Evolutionary conservation across 2,113 vertebrate genomes (phyloP), one percentile per base, ranked within the genome.

Genomic region (Coptodon rendalli): DNA sequence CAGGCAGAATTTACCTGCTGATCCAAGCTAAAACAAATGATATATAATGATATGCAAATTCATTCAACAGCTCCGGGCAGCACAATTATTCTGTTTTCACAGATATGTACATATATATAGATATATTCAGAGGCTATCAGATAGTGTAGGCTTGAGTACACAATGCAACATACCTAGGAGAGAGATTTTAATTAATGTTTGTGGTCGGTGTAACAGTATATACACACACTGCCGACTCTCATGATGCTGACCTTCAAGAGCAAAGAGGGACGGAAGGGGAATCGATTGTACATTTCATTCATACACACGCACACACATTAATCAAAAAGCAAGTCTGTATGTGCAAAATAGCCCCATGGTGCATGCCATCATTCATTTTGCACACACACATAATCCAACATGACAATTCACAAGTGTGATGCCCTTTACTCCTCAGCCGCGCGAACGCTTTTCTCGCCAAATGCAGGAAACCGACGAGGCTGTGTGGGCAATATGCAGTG

Each of bases 261-360:
- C 85, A 87, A 85, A 93, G 86, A 90, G 83, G 29, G 54, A 88
- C 91, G 91, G 82, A 89, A 89, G 61, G 54, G 63, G 83, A 87
- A 96, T 95, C 88, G 90, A 95, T 96, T 93, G 82, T 86, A 86
- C 91, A 92, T 94, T 94, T 94, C 87, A 94, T 94, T 94, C 93
- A 94, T 92, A 91, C 89, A 56, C 91, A 90, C 54, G 88, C 87
- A 93, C 86, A 91, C 88, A 91, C 88, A 95, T 94, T 96, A 95
- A 95, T 95, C 93, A 94, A 63, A 92, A 90, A 79, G 31, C 91
- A 91, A 83, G 86, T 76, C 87, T 3, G 13, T 54, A 87, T 91
- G 80, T 81, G 79, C 86, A 86, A 94, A 89, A 93, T 36, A 91
- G 61, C 86, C 82, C 86, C 4, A 76, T 27, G 43, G 66, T 84